Base-by-base conservation (phyloP, 2,888 invertebrate species). In the Pristionchus fissidentatus region DNA sequence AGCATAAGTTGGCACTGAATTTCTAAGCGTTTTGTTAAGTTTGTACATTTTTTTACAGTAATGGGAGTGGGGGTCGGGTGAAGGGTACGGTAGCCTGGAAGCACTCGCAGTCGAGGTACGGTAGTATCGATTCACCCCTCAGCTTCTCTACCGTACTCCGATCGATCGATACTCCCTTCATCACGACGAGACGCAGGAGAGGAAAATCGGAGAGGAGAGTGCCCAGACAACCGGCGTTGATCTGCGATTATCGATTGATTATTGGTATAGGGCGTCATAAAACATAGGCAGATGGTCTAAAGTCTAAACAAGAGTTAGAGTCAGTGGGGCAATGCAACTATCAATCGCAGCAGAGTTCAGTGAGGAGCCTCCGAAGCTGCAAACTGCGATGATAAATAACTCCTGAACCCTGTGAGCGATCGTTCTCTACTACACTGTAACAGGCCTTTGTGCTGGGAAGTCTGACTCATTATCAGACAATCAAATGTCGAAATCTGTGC, bases 171-270 rank as follows among this genome's bases (percentile, higher is more conserved):
- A n/a, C 41, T 0, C 75, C 75, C 22, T 49, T 46, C 19, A 49
- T 32, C 7, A 77, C 35, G 29, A 77, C 75, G 13, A 77, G 46
- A 26, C 75, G 75, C 46, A 77, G 75, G 0, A 77, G 49, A 19
- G 75, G 75, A 32, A 77, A 77, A 41, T 77, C 75, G 49, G 29
- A 32, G 49, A 77, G 41, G n/a, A 77, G 75, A 15, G 49, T 8
- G 7, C 22, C 22, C 49, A 77, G 32, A 22, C 75, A 77, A 3
- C n/a, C 3, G 32, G 22, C 49, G 7, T 49, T 49, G 1, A 77
- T 49, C 75, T 77, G 75, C 1, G 35, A 43, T n/a, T 29, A 19
- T 70, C 10, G 32, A 10, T 49, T 1, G n/a, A 46, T 29, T 49
- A 77, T 49, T 26, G 19, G 75, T 77, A n/a, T n/a, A 49, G 32